Evolutionary conservation across 1,140 invertebrate species (phyloP).

Genomic region (Hormaphis cornu): DNA sequence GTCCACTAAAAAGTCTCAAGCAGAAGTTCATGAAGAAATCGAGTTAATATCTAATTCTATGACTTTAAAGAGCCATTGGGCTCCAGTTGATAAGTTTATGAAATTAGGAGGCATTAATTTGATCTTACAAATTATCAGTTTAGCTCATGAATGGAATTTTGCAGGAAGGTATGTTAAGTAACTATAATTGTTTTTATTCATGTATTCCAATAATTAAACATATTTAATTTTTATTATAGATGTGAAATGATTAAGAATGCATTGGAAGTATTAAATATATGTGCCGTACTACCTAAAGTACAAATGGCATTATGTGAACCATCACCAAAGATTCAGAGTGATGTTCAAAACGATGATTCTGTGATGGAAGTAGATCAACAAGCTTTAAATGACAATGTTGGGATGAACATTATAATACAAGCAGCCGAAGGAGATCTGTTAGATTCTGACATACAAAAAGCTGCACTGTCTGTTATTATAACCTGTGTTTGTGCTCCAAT

Average conservation of each 20-base stretch:
- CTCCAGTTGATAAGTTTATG: constrained; percentile 75
- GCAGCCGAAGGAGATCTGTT: constrained; percentile 80
- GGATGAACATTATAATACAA: constrained; percentile 53
- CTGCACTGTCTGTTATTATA: constrained; percentile 76
- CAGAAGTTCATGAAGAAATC: constrained; percentile 75
- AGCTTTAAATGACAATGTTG: constrained; percentile 50
- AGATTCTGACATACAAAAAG: constrained; percentile 83
- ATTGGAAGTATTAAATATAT: constrained; percentile 80
- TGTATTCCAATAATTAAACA: not conserved
- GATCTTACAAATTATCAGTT: constrained; percentile 75
- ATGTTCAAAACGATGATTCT: constrained; percentile 50
- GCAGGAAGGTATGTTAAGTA: constrained; percentile 60
- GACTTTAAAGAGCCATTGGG: constrained; percentile 67
- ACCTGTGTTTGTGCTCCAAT: constrained; percentile 90
- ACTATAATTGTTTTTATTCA: not conserved
- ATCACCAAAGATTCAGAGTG: not conserved
- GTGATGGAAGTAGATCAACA: constrained; percentile 60
- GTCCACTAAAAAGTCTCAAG: constrained; percentile 59
- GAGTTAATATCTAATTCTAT: constrained; percentile 68
- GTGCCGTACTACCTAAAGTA: constrained; percentile 78
- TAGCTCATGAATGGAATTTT: constrained; percentile 86
- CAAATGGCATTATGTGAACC: constrained; percentile 61
- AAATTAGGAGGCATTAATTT: constrained; percentile 74
- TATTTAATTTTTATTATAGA: constrained; percentile 43
- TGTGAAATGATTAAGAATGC: constrained; percentile 82